phyloP scores from a whole-genome alignment of 2,888 invertebrate genomes.

The Phaedon cochleariae region DNA sequence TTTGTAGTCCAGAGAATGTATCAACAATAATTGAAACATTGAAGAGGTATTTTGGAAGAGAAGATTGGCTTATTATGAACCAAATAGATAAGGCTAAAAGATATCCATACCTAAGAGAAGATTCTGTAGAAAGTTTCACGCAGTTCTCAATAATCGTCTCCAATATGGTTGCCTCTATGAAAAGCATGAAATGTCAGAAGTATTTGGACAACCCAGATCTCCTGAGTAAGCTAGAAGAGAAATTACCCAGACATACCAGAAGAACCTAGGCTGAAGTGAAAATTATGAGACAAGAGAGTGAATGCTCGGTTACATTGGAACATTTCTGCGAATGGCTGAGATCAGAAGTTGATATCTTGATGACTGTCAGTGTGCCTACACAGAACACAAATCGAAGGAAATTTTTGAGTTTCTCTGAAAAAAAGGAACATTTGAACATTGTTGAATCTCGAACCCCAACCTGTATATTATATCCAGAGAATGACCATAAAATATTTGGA shows the following conservation, averaged over 20 bases:
- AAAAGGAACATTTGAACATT: too few relatives aligned
- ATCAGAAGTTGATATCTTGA: too few relatives aligned
- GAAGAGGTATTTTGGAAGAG: too few relatives aligned
- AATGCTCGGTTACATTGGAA: too few relatives aligned
- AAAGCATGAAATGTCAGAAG: slow-evolving; percentile 1
- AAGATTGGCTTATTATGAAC: slow-evolving; percentile 6
- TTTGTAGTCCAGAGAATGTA: neutral
- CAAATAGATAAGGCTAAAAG: slow-evolving; percentile 2
- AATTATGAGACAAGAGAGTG: too few relatives aligned
- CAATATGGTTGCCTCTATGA: slow-evolving; percentile 1
- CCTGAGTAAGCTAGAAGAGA: neutral
- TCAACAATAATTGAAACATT: too few relatives aligned
- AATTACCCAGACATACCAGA: neutral
- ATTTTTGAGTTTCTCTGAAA: too few relatives aligned
- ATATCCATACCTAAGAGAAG: neutral
- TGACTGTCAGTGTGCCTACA: too few relatives aligned
- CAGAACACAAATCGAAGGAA: too few relatives aligned
- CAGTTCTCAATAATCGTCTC: slow-evolving; percentile 6
- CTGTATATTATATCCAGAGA: neutral
- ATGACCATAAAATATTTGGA: neutral
- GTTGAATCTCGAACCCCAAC: neutral
- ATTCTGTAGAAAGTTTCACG: slow-evolving; percentile 1
- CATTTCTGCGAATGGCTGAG: too few relatives aligned
- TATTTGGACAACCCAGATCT: slow-evolving; percentile 9
- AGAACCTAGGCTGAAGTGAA: too few relatives aligned